phyloP scores from a whole-genome alignment of 2,797 vertebrate species.

The Hyperoplus immaculatus region DNA sequence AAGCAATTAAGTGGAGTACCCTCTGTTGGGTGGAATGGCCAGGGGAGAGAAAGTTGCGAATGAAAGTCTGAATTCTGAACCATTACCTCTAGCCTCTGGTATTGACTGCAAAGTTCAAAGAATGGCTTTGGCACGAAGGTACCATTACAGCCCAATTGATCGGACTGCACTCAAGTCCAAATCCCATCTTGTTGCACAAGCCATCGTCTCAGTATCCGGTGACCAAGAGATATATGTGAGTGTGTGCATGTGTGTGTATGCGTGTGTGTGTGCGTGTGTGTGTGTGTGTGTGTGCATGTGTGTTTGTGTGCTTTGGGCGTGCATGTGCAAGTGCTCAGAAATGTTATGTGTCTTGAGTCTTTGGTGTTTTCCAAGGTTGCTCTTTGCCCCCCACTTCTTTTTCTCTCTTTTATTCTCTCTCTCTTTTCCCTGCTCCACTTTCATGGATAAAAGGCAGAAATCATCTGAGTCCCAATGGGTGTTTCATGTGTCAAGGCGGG shows the following conservation, averaged over 20 bases:
- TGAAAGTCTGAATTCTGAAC: slow-evolving; percentile 68
- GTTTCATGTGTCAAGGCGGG: slow-evolving; percentile 46
- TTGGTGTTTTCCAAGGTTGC: slow-evolving; percentile 37
- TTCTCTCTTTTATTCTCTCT: neutral
- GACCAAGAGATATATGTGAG: slow-evolving; percentile 56
- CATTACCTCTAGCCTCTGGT: slow-evolving; percentile 70
- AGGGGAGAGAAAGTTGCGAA: slow-evolving; percentile 44
- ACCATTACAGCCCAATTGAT: slow-evolving; percentile 86
- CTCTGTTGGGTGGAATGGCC: slow-evolving; percentile 58
- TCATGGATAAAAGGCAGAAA: slow-evolving; percentile 53
- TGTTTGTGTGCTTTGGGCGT: slow-evolving; percentile 4
- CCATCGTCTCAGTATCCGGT: slow-evolving; percentile 76
- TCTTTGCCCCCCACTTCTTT: slow-evolving; percentile 9
- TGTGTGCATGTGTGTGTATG: slow-evolving; percentile 18
- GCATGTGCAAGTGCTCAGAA: slow-evolving; percentile 10
- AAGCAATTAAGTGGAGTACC: slow-evolving; percentile 60
- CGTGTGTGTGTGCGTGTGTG: slow-evolving; percentile 9
- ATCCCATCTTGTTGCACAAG: slow-evolving; percentile 79
- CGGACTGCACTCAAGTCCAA: slow-evolving; percentile 82
- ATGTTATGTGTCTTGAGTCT: slow-evolving; percentile 22
- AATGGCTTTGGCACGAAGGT: slow-evolving; percentile 75
- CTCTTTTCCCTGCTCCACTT: slow-evolving; percentile 10
- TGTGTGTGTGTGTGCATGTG: slow-evolving; percentile 8
- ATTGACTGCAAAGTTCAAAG: slow-evolving; percentile 78
- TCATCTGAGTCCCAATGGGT: slow-evolving; percentile 45